phyloP scores from a whole-genome alignment of 2,113 vertebrate genomes.

The Peromyscus leucopus region DNA sequence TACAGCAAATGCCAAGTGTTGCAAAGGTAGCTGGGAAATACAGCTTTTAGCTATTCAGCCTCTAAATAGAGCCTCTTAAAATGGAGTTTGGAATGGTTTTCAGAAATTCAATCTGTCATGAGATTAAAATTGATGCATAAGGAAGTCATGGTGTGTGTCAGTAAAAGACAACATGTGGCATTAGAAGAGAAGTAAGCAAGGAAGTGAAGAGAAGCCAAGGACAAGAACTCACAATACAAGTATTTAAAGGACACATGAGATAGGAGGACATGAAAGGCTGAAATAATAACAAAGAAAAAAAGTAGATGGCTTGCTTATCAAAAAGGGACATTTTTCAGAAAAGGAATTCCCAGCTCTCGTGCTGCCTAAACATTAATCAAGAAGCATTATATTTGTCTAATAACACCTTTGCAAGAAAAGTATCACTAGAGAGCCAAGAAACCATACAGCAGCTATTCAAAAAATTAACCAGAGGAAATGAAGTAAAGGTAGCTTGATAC shows the following conservation, averaged over 20 bases:
- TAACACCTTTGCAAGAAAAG: not conserved
- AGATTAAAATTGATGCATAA: constrained; percentile 56
- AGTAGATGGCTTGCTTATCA: no score
- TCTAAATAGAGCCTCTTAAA: constrained; percentile 48
- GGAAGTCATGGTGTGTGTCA: not conserved
- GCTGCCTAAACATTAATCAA: not conserved
- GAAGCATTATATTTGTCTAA: not conserved
- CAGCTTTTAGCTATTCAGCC: not conserved
- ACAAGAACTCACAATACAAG: not conserved
- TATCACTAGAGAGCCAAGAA: constrained; percentile 7
- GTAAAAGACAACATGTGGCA: constrained; percentile 17
- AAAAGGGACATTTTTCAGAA: not conserved
- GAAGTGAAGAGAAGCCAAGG: not conserved
- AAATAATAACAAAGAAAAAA: not conserved
- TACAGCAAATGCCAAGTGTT: not conserved
- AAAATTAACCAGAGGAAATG: not conserved
- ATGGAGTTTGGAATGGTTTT: not conserved
- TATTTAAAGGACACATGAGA: not conserved
- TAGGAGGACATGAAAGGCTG: not conserved
- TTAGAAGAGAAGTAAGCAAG: constrained; percentile 1
- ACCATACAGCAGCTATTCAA: not conserved
- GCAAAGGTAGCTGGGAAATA: constrained; percentile 17
- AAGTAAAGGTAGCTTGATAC: not conserved
- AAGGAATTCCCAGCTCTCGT: not conserved
- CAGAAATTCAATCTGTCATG: constrained; percentile 45